Evolutionary conservation across 2,888 invertebrate species (phyloP).

Genomic region (Pammene fasciana): DNA sequence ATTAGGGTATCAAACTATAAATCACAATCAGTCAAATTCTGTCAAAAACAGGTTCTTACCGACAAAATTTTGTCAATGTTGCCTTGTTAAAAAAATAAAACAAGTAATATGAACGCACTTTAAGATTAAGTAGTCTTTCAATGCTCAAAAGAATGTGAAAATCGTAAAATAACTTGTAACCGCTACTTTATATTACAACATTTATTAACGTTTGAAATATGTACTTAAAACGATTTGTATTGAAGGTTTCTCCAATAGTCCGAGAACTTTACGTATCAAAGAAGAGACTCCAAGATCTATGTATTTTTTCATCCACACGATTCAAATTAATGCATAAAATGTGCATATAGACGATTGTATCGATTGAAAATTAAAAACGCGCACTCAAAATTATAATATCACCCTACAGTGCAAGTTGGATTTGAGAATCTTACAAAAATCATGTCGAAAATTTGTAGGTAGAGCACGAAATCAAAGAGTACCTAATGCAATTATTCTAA

Average conservation of each 20-base stretch:
- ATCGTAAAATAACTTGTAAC: conserved; percentile 47
- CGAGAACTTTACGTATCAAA: conserved; percentile 62
- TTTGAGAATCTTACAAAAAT: neutral
- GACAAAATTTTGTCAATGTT: neutral
- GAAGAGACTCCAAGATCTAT: conserved; percentile 68
- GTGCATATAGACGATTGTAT: no score
- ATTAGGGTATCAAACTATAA: no score
- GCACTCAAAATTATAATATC: no score
- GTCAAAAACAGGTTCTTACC: neutral
- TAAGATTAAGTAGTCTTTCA: conserved; percentile 55
- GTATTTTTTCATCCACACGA: neutral
- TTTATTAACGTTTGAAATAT: conserved; percentile 65
- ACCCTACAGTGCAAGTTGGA: no score
- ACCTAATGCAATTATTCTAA: neutral
- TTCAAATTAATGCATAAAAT: no score
- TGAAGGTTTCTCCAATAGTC: conserved; percentile 68
- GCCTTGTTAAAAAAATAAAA: conserved; percentile 13
- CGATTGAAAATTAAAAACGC: no score
- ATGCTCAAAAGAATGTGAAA: conserved; percentile 36
- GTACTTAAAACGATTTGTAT: conserved; percentile 54
- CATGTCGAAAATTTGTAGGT: neutral
- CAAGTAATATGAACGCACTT: conserved; percentile 44
- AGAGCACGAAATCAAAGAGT: neutral
- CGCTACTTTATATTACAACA: conserved; percentile 67
- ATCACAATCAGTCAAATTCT: no score